phyloP scores from a whole-genome alignment of 2,888 invertebrate species.

The Neuroscelio doddi region DNA sequence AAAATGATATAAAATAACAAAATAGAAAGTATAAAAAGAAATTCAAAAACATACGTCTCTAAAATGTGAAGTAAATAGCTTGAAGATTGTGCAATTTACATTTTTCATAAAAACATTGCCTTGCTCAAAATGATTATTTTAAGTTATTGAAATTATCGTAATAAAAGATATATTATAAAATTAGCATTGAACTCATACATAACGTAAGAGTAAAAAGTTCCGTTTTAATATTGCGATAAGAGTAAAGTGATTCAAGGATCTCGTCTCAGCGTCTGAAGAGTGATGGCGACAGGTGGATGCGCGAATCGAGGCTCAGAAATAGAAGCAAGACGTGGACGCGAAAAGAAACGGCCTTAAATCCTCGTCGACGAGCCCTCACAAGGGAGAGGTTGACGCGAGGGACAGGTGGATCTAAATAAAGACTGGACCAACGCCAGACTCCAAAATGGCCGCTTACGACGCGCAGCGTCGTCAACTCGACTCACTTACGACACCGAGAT shows the following conservation, averaged over 20 bases:
- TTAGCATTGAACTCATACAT: no score
- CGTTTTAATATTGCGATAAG: no score
- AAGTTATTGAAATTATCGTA: no score
- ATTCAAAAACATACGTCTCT: no score
- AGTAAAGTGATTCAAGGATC: conserved; percentile 33
- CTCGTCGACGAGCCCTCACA: conserved; percentile 44
- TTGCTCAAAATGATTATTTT: no score
- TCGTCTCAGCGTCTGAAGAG: conserved; percentile 46
- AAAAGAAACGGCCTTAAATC: conserved; percentile 56
- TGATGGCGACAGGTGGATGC: conserved; percentile 64
- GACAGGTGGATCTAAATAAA: conserved; percentile 73
- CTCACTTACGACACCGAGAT: conserved; percentile 41
- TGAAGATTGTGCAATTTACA: no score
- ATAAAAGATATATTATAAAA: no score
- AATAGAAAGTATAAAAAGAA: no score
- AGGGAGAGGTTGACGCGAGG: conserved; percentile 64
- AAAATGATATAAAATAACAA: no score
- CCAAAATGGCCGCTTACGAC: conserved; percentile 62
- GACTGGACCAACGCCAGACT: conserved; percentile 69
- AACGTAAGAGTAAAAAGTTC: no score
- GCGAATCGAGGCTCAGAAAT: conserved; percentile 57
- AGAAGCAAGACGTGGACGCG: conserved; percentile 48
- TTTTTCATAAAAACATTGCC: no score
- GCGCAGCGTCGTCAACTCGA: conserved; percentile 40
- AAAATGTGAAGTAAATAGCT: no score